Conservation (phyloP, 1,140 invertebrate genomes). For the Aleiodes sp. region DNA sequence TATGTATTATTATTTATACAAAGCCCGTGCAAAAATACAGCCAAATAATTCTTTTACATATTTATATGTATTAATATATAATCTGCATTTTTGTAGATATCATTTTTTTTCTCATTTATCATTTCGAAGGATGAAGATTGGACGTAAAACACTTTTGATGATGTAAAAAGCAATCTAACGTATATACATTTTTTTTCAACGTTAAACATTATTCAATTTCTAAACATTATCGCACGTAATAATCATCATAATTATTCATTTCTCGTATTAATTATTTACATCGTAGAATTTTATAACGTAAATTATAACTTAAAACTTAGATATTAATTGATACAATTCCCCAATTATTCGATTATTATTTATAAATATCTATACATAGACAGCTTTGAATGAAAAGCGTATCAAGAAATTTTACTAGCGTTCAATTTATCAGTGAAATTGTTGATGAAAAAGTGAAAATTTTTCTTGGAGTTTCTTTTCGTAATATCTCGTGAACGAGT, state of each 20-base stretch:
- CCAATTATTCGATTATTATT: slow-evolving; percentile 1
- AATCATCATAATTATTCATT: background rate
- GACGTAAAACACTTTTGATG: slow-evolving; percentile 15
- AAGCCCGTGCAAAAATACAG: slow-evolving; percentile 67
- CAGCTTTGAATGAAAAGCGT: background rate
- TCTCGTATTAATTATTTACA: background rate
- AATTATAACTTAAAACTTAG: background rate
- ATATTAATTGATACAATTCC: background rate
- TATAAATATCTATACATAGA: background rate
- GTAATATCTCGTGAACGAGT: too few species aligned
- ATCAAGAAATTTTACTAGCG: background rate
- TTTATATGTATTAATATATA: slow-evolving; percentile 25
- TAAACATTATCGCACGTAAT: background rate
- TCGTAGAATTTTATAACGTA: background rate
- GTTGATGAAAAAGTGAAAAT: too few species aligned
- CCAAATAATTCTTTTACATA: slow-evolving; percentile 39
- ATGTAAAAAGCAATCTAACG: background rate
- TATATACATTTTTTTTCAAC: background rate
- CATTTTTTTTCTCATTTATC: background rate
- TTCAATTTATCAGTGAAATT: too few species aligned
- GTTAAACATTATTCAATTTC: slow-evolving; percentile 13
- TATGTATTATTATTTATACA: slow-evolving; percentile 60
- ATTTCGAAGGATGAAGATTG: background rate
- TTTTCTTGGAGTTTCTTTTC: too few species aligned
- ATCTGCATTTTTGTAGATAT: slow-evolving; percentile 22